These are phyloP conservation scores for Delia radicum DNA, from an alignment of 1,140 invertebrate genomes.

Conservation along the genomic window DNA sequence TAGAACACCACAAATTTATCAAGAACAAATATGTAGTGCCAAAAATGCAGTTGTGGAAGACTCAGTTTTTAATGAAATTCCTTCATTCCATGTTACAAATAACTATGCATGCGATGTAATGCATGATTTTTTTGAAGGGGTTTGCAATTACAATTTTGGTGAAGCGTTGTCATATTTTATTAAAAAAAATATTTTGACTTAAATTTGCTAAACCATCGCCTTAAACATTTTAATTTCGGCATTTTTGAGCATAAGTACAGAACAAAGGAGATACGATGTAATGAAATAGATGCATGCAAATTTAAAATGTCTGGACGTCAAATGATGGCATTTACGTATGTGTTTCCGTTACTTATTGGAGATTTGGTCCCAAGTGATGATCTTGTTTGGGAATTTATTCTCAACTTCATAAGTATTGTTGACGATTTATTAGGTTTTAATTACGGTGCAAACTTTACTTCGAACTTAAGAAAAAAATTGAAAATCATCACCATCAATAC, in stretches of 20 bases:
- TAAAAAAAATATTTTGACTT: conserved; percentile 37
- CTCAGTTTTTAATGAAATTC: conserved; percentile 31
- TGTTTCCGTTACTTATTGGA: conserved; percentile 36
- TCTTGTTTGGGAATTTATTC: not conserved
- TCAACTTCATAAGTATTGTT: not conserved
- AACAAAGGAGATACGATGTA: not conserved
- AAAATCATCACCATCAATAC: conserved; percentile 29
- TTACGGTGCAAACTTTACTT: conserved; percentile 28
- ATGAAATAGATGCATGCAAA: not conserved
- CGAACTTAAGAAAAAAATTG: conserved; percentile 30
- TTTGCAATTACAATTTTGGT: conserved; percentile 39
- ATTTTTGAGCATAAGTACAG: not conserved
- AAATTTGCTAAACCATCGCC: conserved; percentile 33
- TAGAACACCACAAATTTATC: not conserved
- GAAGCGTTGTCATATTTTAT: conserved; percentile 35
- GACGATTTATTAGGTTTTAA: not conserved
- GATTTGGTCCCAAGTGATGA: conserved; percentile 26
- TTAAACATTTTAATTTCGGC: not conserved
- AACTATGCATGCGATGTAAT: conserved; percentile 41
- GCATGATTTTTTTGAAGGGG: conserved; percentile 44
- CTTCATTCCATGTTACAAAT: conserved; percentile 38
- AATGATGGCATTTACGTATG: conserved; percentile 37
- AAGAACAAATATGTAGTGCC: not conserved
- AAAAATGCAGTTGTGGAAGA: conserved; percentile 30
- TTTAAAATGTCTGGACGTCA: conserved; percentile 39